Conservation (phyloP, 2,888 invertebrate species). For the Odontocerum albicorne region DNA sequence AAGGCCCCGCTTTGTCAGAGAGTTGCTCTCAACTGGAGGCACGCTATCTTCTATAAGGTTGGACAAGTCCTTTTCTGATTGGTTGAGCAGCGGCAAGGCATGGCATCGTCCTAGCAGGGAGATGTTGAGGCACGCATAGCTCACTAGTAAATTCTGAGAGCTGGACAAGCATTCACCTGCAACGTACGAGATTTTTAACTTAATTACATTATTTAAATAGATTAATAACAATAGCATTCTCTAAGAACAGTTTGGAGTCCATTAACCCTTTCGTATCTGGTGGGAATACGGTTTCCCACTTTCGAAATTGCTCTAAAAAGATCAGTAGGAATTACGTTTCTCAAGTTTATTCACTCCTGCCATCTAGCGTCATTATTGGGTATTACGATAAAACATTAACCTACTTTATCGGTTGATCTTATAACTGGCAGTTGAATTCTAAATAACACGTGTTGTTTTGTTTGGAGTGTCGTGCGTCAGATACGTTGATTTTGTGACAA, state of each 20-base stretch:
- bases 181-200: conserved; percentile 38
- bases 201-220: background rate
- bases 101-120: conserved; percentile 71
- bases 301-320: too few species aligned
- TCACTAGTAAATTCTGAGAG: conserved; percentile 63
- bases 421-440: too few species aligned
- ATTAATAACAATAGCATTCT: background rate
- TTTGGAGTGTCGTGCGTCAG: too few species aligned
- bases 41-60: conserved; percentile 45
- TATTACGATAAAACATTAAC: too few species aligned
- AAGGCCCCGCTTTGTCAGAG: conserved; percentile 67
- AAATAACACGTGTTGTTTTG: too few species aligned
- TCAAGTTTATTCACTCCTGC: too few species aligned
- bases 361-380: too few species aligned
- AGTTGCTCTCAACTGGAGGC: conserved; percentile 37
- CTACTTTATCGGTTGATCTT: too few species aligned
- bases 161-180: conserved; percentile 67
- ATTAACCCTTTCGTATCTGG: too few species aligned
- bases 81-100: conserved; percentile 65
- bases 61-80: conserved; percentile 47
- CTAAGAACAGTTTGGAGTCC: conserved; percentile 6
- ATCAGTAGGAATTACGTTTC: too few species aligned
- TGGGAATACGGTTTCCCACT: too few species aligned
- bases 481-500: too few species aligned
- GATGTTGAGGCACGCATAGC: conserved; percentile 70